These are phyloP conservation scores for Lophotriccus pileatus DNA, from an alignment of 2,797 vertebrate genomes.

Conservation along the genomic window DNA sequence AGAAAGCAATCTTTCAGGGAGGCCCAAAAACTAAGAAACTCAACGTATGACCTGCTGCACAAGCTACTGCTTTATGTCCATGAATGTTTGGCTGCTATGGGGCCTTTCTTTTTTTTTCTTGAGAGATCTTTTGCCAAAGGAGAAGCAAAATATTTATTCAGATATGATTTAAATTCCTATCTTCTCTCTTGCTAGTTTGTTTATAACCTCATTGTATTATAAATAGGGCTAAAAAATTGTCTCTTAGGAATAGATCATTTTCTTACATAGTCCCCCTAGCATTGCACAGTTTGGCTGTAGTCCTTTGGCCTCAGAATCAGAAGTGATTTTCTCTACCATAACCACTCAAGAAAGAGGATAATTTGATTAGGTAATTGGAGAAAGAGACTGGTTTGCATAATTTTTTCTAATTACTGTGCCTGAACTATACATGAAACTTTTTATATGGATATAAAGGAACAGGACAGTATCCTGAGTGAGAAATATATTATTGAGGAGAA, in stretches of 20 bases:
- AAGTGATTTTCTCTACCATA: not conserved
- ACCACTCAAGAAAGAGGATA: not conserved
- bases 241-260: not conserved
- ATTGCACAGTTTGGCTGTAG: not conserved
- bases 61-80: not conserved
- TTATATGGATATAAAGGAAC: not conserved
- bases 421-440: not conserved
- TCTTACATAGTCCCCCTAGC: not conserved
- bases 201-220: not conserved
- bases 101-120: not conserved
- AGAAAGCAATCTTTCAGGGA: conserved; percentile 2
- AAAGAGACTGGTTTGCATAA: not conserved
- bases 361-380: not conserved
- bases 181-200: conserved; percentile 17
- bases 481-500: not conserved
- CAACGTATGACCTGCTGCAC: not conserved
- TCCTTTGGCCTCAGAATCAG: not conserved
- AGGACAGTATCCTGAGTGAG: not conserved
- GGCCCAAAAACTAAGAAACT: not conserved
- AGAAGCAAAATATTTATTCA: conserved; percentile 38
- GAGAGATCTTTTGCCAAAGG: conserved; percentile 24
- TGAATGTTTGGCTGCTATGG: not conserved
- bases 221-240: not conserved
- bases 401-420: not conserved
- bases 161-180: conserved; percentile 22